Conservation (phyloP, 2,888 invertebrate species). For the Phyllotreta striolata region DNA sequence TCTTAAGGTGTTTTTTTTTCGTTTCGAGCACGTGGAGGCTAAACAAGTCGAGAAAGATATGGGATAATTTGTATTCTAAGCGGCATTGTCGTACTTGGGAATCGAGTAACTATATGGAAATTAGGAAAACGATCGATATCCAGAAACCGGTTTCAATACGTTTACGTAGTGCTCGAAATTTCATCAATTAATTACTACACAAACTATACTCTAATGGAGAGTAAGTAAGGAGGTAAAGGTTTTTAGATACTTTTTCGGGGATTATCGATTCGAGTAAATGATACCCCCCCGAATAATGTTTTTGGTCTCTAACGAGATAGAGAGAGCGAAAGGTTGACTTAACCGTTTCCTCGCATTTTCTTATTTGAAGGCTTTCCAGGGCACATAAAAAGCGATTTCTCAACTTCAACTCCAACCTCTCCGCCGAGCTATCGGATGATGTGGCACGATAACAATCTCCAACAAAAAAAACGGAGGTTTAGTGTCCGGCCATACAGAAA, state of each 20-base stretch:
- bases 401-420: conserved; percentile 6
- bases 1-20: conserved; percentile 18
- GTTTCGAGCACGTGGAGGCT: conserved; percentile 28
- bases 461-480: conserved; percentile 8
- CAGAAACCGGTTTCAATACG: conserved; percentile 5
- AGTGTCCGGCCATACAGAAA: conserved; percentile 6
- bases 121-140: conserved; percentile 19
- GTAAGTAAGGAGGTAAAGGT: neutral
- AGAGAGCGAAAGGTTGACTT: neutral
- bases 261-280: neutral
- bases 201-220: no score
- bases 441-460: conserved; percentile 13
- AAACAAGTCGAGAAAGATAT: conserved; percentile 20
- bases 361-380: conserved; percentile 13
- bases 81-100: conserved; percentile 22
- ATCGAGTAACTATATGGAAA: conserved; percentile 26
- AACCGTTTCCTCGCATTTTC: conserved; percentile 3
- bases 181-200: no score
- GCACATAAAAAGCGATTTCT: conserved; percentile 15
- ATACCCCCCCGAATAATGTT: neutral
- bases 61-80: conserved; percentile 27
- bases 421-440: conserved; percentile 6
- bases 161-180: neutral
- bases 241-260: neutral
- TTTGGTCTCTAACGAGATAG: conserved; percentile 2